phyloP scores from a whole-genome alignment of 2,113 vertebrate species.

The Poicephalus meyeri region DNA sequence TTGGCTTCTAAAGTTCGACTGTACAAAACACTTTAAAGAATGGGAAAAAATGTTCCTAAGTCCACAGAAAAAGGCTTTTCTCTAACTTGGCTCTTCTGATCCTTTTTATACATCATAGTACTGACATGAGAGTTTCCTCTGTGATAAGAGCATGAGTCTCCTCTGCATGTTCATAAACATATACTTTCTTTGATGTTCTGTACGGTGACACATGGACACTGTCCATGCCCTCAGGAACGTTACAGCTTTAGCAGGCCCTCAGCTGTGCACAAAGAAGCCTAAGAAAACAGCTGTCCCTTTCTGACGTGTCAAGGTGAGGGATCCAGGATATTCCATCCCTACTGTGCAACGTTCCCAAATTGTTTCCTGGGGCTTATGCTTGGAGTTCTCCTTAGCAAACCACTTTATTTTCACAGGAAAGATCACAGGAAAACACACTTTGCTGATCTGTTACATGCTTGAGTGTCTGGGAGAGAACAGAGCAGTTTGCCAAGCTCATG shows the following conservation, averaged over 20 bases:
- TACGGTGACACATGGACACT: not conserved
- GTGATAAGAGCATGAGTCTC: not conserved
- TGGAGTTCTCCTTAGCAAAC: not conserved
- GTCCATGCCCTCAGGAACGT: not conserved
- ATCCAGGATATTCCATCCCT: not conserved
- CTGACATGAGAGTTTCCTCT: not conserved
- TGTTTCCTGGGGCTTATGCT: not conserved
- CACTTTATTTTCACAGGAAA: not conserved
- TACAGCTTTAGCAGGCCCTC: not conserved
- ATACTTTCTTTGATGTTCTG: not conserved
- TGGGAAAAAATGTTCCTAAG: not conserved
- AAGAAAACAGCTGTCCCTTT: not conserved
- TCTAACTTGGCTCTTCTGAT: not conserved
- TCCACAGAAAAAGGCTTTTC: not conserved
- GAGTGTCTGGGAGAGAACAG: not conserved
- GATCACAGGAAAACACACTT: fast-evolving
- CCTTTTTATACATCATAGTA: not conserved
- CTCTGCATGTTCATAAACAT: not conserved
- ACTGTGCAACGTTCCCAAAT: not conserved
- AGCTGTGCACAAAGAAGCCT: not conserved
- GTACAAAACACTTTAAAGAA: not conserved
- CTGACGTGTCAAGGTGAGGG: not conserved
- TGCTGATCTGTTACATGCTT: not conserved
- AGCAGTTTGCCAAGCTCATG: not conserved
- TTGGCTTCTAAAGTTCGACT: not conserved